A percentile compares a stretch with the other conserved stretches of the same genome.
phyloP scores from a whole-genome alignment of 2,888 invertebrate genomes.

The Andrena bicolor region DNA sequence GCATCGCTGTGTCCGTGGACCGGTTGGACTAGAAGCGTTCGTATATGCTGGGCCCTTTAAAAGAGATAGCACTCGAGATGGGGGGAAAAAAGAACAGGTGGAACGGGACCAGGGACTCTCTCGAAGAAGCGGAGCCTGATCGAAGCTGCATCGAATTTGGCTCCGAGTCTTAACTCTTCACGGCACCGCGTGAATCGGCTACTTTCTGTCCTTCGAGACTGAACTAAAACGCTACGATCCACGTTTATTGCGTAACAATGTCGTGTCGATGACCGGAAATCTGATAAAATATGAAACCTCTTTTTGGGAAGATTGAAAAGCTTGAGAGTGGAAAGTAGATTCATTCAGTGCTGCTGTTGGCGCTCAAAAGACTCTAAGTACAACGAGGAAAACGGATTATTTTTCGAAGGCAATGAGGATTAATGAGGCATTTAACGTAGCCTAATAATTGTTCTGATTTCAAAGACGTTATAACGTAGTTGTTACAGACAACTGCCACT shows the following conservation, averaged over 20 bases:
- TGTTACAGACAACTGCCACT: too few relatives aligned
- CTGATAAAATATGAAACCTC: not conserved
- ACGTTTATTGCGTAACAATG: slow-evolving; percentile 19
- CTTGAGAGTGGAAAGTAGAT: not conserved
- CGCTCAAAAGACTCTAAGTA: too few relatives aligned
- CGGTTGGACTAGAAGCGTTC: slow-evolving; percentile 72
- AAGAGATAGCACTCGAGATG: slow-evolving; percentile 73
- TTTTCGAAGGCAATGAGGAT: not conserved
- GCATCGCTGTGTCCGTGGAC: slow-evolving; percentile 68
- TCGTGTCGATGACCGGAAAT: not conserved
- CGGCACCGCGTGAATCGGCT: slow-evolving; percentile 10
- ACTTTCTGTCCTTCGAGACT: slow-evolving; percentile 23
- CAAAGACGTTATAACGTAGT: too few relatives aligned
- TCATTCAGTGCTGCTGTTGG: not conserved
- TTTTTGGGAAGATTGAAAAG: not conserved
- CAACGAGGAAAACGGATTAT: not conserved
- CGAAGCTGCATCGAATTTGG: slow-evolving; percentile 69
- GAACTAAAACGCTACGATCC: not conserved
- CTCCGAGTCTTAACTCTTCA: slow-evolving; percentile 69
- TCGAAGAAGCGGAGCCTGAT: slow-evolving; percentile 47
- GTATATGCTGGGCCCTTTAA: slow-evolving; percentile 70
- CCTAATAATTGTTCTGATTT: too few relatives aligned
- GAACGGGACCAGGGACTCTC: slow-evolving; percentile 54
- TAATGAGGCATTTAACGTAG: not conserved
- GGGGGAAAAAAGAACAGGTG: slow-evolving; percentile 69